A percentile compares a stretch with the other conserved stretches of the same genome.
Evolutionary conservation across 2,797 vertebrate species (phyloP).

Genomic region (Parotocinclus haroldoi): DNA sequence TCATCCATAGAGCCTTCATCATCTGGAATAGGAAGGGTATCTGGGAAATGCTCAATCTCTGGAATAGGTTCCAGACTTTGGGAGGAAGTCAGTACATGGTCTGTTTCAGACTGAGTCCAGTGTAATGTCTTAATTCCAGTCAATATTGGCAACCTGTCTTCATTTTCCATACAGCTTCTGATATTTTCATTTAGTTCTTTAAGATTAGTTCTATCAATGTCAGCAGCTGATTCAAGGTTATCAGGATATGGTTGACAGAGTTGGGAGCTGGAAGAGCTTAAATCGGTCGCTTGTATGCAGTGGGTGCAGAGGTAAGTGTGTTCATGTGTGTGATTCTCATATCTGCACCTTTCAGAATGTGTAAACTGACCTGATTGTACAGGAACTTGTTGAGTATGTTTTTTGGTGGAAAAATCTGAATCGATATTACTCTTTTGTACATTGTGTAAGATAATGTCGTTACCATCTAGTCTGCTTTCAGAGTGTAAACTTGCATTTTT

Average conservation of each 20-base stretch:
- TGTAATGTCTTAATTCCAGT: slow-evolving; percentile 21
- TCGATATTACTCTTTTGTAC: not conserved
- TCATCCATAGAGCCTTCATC: slow-evolving; percentile 31
- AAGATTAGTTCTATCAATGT: slow-evolving; percentile 26
- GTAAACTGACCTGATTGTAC: not conserved
- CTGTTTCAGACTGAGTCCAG: slow-evolving; percentile 40
- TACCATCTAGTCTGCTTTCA: not conserved
- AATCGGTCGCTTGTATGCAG: slow-evolving; percentile 17
- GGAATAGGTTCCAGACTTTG: slow-evolving; percentile 60
- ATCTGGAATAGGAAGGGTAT: slow-evolving; percentile 29
- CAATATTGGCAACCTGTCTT: slow-evolving; percentile 1
- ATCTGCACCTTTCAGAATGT: slow-evolving; percentile 3
- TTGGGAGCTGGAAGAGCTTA: not conserved
- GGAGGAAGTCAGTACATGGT: slow-evolving; percentile 33
- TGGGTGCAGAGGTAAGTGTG: slow-evolving; percentile 4
- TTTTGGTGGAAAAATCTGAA: not conserved
- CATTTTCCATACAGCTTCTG: not conserved
- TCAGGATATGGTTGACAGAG: slow-evolving; percentile 21
- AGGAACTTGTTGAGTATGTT: not conserved
- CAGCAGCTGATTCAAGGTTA: slow-evolving; percentile 11
- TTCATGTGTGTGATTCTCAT: slow-evolving; percentile 23
- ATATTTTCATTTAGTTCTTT: not conserved
- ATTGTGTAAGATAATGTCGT: not conserved
- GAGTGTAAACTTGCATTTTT: not conserved
- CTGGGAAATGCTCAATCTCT: slow-evolving; percentile 52